These are phyloP conservation scores for Polypedilum vanderplanki DNA, from an alignment of 1,140 invertebrate genomes.

Conservation along the genomic window DNA sequence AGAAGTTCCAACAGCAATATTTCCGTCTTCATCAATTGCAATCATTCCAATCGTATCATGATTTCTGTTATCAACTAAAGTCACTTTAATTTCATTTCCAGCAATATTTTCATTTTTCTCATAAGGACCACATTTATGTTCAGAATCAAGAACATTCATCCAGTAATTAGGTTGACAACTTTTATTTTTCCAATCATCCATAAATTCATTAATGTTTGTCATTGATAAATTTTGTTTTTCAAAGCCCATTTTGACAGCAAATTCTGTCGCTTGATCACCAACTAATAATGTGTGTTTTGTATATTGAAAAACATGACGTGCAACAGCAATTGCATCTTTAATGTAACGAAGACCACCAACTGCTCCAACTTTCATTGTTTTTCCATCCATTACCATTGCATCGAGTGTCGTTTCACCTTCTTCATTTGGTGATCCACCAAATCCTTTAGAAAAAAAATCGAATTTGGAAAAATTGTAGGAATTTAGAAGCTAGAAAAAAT, in stretches of 20 bases:
- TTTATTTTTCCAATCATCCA: slow-evolving; percentile 67
- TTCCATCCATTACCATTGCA: slow-evolving; percentile 95
- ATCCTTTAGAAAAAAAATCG: slow-evolving; percentile 52
- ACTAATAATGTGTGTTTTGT: slow-evolving; percentile 87
- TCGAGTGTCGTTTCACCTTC: slow-evolving; percentile 94
- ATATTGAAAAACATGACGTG: slow-evolving; percentile 81
- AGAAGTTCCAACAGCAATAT: slow-evolving; percentile 86
- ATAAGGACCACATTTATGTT: slow-evolving; percentile 81
- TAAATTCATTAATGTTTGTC: slow-evolving; percentile 59
- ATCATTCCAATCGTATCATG: slow-evolving; percentile 98
- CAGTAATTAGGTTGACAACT: slow-evolving; percentile 99
- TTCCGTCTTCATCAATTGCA: slow-evolving; percentile 70
- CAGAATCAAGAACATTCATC: slow-evolving; percentile 80
- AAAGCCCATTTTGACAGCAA: slow-evolving; percentile 91
- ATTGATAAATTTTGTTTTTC: slow-evolving; percentile 69
- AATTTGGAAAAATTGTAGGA: too few species aligned
- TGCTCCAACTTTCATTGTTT: slow-evolving; percentile 83
- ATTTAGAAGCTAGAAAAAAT: too few species aligned
- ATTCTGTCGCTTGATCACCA: slow-evolving; percentile 80
- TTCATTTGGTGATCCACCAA: slow-evolving; percentile 93
- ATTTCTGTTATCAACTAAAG: slow-evolving; percentile 52
- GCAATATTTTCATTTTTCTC: slow-evolving; percentile 38
- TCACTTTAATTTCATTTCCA: slow-evolving; percentile 33
- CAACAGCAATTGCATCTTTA: slow-evolving; percentile 86
- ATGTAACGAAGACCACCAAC: slow-evolving; percentile 78